These are phyloP conservation scores for Ambastaia sidthimunki DNA, from an alignment of 2,797 vertebrate genomes.

Conservation along the genomic window DNA sequence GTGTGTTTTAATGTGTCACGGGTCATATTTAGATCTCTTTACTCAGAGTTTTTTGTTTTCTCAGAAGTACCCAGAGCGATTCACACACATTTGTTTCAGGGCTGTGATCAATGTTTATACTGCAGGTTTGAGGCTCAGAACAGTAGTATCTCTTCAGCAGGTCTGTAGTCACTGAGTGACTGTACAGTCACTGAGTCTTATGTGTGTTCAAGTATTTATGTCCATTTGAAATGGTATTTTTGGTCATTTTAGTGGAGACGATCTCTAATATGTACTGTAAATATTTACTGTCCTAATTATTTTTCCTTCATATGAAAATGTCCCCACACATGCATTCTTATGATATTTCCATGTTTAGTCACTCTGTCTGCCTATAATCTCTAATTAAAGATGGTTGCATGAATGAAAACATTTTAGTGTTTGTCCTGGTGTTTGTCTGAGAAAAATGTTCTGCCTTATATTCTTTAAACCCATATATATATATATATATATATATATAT, in stretches of 20 bases:
- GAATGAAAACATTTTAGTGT: not conserved
- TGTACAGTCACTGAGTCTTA: not conserved
- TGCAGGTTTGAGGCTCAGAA: not conserved
- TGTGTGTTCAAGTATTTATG: not conserved
- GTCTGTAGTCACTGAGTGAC: too few relatives aligned
- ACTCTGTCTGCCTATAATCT: not conserved
- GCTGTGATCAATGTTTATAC: not conserved
- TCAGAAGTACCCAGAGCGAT: not conserved
- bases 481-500: too few relatives aligned
- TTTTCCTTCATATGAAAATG: too few relatives aligned
- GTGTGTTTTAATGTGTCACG: not conserved
- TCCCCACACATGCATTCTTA: too few relatives aligned
- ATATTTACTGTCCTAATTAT: slow-evolving; percentile 5
- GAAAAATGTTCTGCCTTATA: too few relatives aligned
- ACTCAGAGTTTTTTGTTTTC: not conserved
- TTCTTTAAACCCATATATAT: too few relatives aligned
- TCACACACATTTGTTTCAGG: not conserved
- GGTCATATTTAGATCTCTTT: not conserved
- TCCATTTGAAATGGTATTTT: not conserved
- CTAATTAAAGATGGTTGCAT: not conserved
- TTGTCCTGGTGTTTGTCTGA: not conserved
- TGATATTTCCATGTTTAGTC: not conserved
- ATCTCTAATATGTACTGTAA: not conserved
- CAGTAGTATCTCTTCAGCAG: not conserved
- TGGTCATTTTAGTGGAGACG: not conserved